Evolutionary conservation across 2,113 vertebrate species (phyloP).

Genomic region (Malurus melanocephalus): DNA sequence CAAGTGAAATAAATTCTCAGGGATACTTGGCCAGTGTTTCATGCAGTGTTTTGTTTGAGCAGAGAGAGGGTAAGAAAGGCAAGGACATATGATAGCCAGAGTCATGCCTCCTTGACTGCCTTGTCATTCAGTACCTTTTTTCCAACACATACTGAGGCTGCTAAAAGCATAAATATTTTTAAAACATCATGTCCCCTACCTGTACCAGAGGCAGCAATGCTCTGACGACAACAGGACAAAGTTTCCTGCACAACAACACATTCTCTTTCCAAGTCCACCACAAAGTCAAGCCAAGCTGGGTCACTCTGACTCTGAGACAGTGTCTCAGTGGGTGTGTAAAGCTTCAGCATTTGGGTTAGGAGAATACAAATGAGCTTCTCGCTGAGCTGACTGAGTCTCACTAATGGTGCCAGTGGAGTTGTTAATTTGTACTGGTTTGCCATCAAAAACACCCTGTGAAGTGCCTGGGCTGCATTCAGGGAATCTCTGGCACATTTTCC

Average conservation of each 20-base stretch:
- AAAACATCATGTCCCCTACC: neutral
- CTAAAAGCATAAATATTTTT: neutral
- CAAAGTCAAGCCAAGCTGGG: neutral
- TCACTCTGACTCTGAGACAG: neutral
- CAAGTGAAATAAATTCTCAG: neutral
- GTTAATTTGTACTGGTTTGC: slow-evolving; percentile 12
- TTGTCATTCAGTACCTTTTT: neutral
- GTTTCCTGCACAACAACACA: neutral
- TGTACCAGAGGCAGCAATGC: neutral
- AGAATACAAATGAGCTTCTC: neutral
- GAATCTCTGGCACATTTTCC: neutral
- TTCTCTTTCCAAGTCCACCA: neutral
- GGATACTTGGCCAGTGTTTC: neutral
- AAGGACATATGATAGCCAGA: neutral
- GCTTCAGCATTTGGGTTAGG: neutral
- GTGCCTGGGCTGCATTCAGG: neutral
- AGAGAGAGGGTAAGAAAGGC: neutral
- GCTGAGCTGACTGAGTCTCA: neutral
- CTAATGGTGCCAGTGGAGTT: neutral
- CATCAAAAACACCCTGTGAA: slow-evolving; percentile 5
- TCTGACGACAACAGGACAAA: neutral
- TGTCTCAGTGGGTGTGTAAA: neutral
- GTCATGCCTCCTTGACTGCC: neutral
- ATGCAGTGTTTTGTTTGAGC: neutral
- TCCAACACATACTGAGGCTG: neutral